Percentiles rank a stretch among this genome's conserved stretches.
phyloP scores from a whole-genome alignment of 1,140 invertebrate species.

The Carposina sasakii region DNA sequence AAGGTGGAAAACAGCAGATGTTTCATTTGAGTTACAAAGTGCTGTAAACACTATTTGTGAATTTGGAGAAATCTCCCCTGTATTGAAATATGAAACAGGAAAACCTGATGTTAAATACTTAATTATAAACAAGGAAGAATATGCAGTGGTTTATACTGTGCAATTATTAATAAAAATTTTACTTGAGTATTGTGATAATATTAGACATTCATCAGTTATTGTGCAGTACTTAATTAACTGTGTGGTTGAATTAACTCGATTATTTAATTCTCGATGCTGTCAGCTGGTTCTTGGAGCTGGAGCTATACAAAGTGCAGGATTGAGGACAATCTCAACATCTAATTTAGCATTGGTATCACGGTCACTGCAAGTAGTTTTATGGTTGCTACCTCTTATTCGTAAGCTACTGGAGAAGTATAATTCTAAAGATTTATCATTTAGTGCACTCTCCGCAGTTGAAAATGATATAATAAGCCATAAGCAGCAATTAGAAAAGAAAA shows the following conservation, averaged over 20 bases:
- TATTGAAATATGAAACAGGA: slow-evolving; percentile 42
- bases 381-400: slow-evolving; percentile 82
- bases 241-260: slow-evolving; percentile 89
- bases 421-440: slow-evolving; percentile 59
- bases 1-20: slow-evolving; percentile 94
- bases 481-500: slow-evolving; percentile 92
- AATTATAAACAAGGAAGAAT: slow-evolving; percentile 85
- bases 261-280: slow-evolving; percentile 94
- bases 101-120: slow-evolving; percentile 74
- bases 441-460: slow-evolving; percentile 78
- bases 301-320: slow-evolving; percentile 92
- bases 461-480: slow-evolving; percentile 92
- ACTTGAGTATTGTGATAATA: slow-evolving; percentile 91
- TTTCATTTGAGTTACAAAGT: slow-evolving; percentile 89
- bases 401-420: slow-evolving; percentile 76
- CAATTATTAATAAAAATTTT: slow-evolving; percentile 90
- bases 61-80: slow-evolving; percentile 67
- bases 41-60: slow-evolving; percentile 84
- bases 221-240: slow-evolving; percentile 82
- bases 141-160: slow-evolving; percentile 88
- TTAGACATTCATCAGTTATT: slow-evolving; percentile 77
- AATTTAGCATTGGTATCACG: slow-evolving; percentile 94
- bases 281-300: slow-evolving; percentile 96
- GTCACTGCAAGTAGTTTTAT: slow-evolving; percentile 86
- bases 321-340: slow-evolving; percentile 97